phyloP scores from a whole-genome alignment of 2,888 invertebrate genomes.

The Pristionchus japonicus region DNA sequence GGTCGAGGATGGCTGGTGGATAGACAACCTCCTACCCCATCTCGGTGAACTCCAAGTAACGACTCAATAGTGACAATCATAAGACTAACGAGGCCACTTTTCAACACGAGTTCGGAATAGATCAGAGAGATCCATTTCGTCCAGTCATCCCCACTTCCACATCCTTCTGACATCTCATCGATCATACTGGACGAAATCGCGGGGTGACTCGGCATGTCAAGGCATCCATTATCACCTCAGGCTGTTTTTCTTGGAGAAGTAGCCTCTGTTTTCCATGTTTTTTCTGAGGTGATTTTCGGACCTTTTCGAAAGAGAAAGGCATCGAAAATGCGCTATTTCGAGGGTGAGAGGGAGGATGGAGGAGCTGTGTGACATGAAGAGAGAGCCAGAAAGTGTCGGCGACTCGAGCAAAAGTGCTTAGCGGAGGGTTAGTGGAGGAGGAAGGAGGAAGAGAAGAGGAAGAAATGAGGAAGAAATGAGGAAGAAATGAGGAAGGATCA shows the following conservation, averaged over 20 bases:
- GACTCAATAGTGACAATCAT: no score
- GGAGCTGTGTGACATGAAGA: no score
- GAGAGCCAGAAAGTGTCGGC: background rate
- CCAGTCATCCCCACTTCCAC: no score
- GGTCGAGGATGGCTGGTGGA: no score
- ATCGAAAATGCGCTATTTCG: background rate
- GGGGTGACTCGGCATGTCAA: conserved; percentile 3
- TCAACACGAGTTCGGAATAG: no score
- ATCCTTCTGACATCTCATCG: conserved; percentile 1
- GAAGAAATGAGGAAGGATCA: conserved; percentile 42
- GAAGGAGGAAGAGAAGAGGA: conserved; percentile 28
- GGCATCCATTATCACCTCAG: conserved; percentile 9
- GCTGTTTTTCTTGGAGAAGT: background rate
- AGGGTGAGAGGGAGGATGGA: background rate
- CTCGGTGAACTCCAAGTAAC: no score
- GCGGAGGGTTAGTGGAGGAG: conserved; percentile 8
- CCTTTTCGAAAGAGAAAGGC: background rate
- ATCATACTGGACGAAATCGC: background rate
- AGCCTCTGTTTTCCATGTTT: background rate
- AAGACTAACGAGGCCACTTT: no score
- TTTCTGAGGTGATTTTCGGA: background rate
- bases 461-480: conserved; percentile 35
- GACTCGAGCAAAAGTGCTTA: background rate
- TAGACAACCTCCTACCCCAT: no score
- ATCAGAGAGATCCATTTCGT: no score